Conservation (phyloP, 2,888 invertebrate species). For the Ceriagrion tenellum region DNA sequence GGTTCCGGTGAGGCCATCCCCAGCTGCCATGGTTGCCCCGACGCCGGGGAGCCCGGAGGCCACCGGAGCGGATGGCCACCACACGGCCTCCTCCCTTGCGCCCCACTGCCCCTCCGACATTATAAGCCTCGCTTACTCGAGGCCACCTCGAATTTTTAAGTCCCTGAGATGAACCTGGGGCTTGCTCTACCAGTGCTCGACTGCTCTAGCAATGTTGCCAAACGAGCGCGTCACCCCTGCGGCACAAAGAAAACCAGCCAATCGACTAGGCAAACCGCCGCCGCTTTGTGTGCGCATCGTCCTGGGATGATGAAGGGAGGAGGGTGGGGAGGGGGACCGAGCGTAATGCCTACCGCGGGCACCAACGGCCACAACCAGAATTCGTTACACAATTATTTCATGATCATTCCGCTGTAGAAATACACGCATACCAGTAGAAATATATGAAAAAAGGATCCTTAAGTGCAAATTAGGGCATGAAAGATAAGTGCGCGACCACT, state of each 20-base stretch:
- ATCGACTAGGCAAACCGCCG: slow-evolving; percentile 71
- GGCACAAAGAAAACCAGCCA: slow-evolving; percentile 69
- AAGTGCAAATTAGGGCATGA: not conserved
- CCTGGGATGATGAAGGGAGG: slow-evolving; percentile 71
- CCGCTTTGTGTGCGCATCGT: slow-evolving; percentile 72
- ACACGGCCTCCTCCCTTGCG: slow-evolving; percentile 82
- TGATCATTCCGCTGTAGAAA: slow-evolving; percentile 71
- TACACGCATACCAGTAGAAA: not conserved
- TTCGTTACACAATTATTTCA: slow-evolving; percentile 69
- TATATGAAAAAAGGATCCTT: not conserved
- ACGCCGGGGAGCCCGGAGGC: slow-evolving; percentile 62
- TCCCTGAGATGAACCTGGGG: slow-evolving; percentile 71
- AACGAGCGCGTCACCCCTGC: slow-evolving; percentile 75
- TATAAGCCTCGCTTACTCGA: slow-evolving; percentile 73
- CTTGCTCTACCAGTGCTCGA: slow-evolving; percentile 72
- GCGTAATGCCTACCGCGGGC: slow-evolving; percentile 70
- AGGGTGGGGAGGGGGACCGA: slow-evolving; percentile 73
- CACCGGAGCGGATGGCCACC: slow-evolving; percentile 77
- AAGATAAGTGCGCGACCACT: not conserved
- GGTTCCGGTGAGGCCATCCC: slow-evolving; percentile 45
- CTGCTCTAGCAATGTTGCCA: slow-evolving; percentile 76
- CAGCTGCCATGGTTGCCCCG: slow-evolving; percentile 50
- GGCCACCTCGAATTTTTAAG: slow-evolving; percentile 72
- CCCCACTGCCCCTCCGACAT: slow-evolving; percentile 86
- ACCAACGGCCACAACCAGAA: slow-evolving; percentile 69